Base-by-base conservation (phyloP, 1,140 invertebrate genomes). In the Psilanteris sp. region DNA sequence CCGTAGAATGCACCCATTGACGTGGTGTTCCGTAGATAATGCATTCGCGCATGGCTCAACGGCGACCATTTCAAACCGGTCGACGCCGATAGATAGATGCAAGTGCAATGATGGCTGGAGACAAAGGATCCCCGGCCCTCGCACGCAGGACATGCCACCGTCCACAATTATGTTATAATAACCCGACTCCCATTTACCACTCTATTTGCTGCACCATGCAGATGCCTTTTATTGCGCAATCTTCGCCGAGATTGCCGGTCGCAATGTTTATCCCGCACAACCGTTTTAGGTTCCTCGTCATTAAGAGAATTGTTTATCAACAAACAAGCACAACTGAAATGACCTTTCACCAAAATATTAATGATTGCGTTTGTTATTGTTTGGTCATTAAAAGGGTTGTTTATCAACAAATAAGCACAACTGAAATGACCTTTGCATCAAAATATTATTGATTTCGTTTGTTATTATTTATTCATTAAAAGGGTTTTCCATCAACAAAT, bases 161-260 rank as follows among this genome's bases (percentile, higher is more conserved):
- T 71, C 46, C 54, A 77, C 62, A 77, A 81, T 82, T 81, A 79
- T 72, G 73, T 79, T 74, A 66, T 74, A 82, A 81, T 81, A 76
- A 79, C 44, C 44, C 59, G 41, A 67, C 71, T 78, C 78, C 50
- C 37, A 36, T 61, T 44, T 31, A 77, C 44, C 57, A 57, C 70
- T 66, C 48, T 24, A 3, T 55, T 50, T 46, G 61, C 46, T 41
- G n/a, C 18, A 11, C 46, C 34, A 50, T 20, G 22, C 36, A 27
- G 41, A 57, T 74, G 64, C 59, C 57, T 72, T 77, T 74, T 62
- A 62, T 62, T 64, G 59, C n/a, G n/a, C n/a, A n/a, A n/a, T n/a
- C n/a, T n/a, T n/a, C 16, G 24, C n/a, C 6, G 41, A 59, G 39
- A 20, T 57, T 57, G 14, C 27, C 37, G 24, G n/a, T n/a, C n/a